These are phyloP conservation scores for Mythimna pallens DNA, from an alignment of 2,888 invertebrate genomes.

Conservation along the genomic window DNA sequence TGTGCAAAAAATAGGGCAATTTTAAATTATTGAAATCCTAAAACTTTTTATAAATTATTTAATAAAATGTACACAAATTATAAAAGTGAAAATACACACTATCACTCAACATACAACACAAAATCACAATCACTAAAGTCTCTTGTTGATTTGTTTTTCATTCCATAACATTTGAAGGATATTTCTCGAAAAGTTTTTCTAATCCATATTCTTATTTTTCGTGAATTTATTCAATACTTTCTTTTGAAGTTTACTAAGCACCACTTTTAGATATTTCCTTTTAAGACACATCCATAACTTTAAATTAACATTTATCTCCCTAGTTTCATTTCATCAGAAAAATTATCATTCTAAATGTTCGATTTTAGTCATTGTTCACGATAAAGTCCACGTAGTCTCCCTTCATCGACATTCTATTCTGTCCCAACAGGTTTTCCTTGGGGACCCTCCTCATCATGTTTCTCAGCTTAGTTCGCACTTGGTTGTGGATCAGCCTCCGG, in stretches of 20 bases:
- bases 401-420: conserved; percentile 64
- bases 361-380: conserved; percentile 83
- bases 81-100: conserved; percentile 53
- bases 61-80: conserved; percentile 49
- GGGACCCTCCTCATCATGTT: conserved; percentile 77
- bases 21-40: conserved; percentile 36
- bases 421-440: conserved; percentile 81
- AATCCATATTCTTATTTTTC: too few relatives aligned
- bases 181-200: too few relatives aligned
- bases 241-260: too few relatives aligned
- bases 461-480: conserved; percentile 77
- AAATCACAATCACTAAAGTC: conserved; percentile 1
- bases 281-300: not conserved
- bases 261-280: not conserved
- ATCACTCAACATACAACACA: conserved; percentile 29
- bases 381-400: conserved; percentile 86
- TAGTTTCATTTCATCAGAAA: not conserved
- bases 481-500: conserved; percentile 80
- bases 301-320: conserved; percentile 22
- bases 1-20: conserved; percentile 28
- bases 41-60: conserved; percentile 42
- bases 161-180: too few relatives aligned
- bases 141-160: too few relatives aligned
- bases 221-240: too few relatives aligned
- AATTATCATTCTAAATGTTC: not conserved